Conservation (phyloP, 2,113 vertebrate genomes). For the Heptranchias perlo region DNA sequence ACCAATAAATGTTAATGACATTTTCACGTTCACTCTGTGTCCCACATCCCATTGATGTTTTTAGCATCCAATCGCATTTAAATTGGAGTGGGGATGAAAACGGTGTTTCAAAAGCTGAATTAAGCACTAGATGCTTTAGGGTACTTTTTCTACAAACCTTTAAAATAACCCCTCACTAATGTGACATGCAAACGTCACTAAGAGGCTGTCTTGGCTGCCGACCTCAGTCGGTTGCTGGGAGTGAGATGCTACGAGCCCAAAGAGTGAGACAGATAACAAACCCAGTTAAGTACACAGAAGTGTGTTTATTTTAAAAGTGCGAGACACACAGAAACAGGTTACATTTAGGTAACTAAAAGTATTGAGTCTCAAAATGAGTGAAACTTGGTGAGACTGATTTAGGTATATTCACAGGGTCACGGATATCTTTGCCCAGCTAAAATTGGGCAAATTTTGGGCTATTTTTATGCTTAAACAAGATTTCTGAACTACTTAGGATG, state of each 20-base stretch:
- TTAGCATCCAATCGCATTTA: not conserved
- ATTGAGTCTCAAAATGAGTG: constrained; percentile 32
- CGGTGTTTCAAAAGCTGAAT: not conserved
- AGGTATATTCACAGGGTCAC: not conserved
- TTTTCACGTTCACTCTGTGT: not conserved
- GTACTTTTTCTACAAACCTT: too few species aligned
- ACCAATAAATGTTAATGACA: not conserved
- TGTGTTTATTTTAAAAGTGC: constrained; percentile 33
- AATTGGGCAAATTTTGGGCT: not conserved
- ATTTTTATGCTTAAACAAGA: not conserved
- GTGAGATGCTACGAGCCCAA: not conserved
- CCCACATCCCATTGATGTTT: not conserved
- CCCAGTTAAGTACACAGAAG: not conserved
- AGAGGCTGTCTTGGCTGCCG: not conserved
- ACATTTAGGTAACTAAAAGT: constrained; percentile 33
- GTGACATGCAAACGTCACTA: not conserved
- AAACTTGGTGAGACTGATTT: not conserved
- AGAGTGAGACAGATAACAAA: constrained; percentile 14
- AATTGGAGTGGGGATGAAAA: not conserved
- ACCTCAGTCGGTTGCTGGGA: not conserved
- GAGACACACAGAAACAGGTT: constrained; percentile 35
- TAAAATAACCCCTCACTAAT: not conserved
- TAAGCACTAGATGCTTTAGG: not conserved
- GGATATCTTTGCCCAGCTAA: not conserved
- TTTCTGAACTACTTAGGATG: not conserved